phyloP scores from a whole-genome alignment of 2,888 invertebrate genomes.

The Lasioglossum oenotherae region DNA sequence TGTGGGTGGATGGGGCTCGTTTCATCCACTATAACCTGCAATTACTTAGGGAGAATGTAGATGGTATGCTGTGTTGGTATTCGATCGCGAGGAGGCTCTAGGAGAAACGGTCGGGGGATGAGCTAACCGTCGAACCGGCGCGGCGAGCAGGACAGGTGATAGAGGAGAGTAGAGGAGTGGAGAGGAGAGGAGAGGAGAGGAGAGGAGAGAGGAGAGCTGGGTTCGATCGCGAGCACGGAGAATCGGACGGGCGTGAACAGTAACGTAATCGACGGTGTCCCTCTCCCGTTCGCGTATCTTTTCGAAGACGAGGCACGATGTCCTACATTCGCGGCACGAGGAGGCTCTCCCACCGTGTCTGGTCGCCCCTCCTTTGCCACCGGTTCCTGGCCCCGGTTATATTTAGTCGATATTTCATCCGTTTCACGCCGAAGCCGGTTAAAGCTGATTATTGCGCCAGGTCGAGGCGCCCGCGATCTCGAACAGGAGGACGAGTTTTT shows the following conservation, averaged over 20 bases:
- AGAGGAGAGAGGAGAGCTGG: not conserved
- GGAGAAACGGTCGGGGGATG: not conserved
- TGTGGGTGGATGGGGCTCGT: not conserved
- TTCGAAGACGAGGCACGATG: constrained; percentile 71
- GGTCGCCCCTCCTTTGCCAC: constrained; percentile 69
- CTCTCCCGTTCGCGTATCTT: constrained; percentile 66
- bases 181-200: not conserved
- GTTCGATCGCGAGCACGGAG: constrained; percentile 8
- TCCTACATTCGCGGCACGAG: constrained; percentile 78
- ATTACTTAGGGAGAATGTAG: not conserved
- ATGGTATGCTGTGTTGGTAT: not conserved
- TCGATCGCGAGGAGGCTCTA: not conserved
- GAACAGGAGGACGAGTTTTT: constrained; percentile 56
- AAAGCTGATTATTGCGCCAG: constrained; percentile 75
- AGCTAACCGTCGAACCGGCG: not conserved
- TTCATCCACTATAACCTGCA: not conserved
- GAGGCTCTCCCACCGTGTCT: constrained; percentile 64
- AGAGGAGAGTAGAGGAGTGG: not conserved
- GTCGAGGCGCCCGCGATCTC: constrained; percentile 58
- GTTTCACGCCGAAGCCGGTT: constrained; percentile 77
- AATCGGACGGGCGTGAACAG: constrained; percentile 45
- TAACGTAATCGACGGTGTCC: constrained; percentile 59
- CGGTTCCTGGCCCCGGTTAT: constrained; percentile 77
- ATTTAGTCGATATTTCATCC: constrained; percentile 81
- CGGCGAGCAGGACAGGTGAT: not conserved